Base-by-base conservation (phyloP, 2,888 invertebrate genomes). In the Strigamia maritima region DNA sequence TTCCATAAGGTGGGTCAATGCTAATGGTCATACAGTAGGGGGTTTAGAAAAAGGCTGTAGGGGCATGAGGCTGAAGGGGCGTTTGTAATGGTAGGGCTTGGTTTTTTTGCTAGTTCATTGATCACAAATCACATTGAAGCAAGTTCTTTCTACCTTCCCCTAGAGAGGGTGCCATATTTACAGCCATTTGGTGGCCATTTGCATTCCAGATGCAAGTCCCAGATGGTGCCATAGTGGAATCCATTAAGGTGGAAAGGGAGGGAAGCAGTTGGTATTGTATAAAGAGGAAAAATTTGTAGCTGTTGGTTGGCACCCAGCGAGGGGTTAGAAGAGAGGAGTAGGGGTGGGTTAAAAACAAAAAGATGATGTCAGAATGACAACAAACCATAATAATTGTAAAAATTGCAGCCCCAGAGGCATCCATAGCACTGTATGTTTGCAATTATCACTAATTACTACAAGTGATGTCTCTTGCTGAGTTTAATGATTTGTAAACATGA, bases 41-140 rank as follows among this genome's bases (percentile, higher is more conserved):
- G 70, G 26, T 28, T 70, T 14, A 16, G 70, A 70, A 26, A 14
- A 70, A 28, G 70, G 28, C 70, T 70, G 26, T 70, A 70, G 70
- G 70, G 70, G 70, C 70, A 70, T 12, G 70, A 70, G 28, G 26
- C 28, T 1, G 28, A 28, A 28, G n/a, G 70, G 70, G 70, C 70
- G 70, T 70, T 26, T 26, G 70, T 28, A 70, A 70, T 70, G 70
- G 70, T 70, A 70, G 70, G 70, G 70, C 70, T 70, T 70, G 70
- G 70, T 70, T 70, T 70, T 70, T 70, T 70, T 70, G 70, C 70
- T 70, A 70, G 70, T 70, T 70, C 70, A 70, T 70, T 70, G 70
- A 70, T 70, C 70, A 70, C 70, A 70, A 70, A 70, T 70, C 70
- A 70, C 70, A 70, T 70, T 70, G 70, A n/a, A 70, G 70, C 70